phyloP scores from a whole-genome alignment of 2,888 invertebrate species.

The Acrobasis repandana region DNA sequence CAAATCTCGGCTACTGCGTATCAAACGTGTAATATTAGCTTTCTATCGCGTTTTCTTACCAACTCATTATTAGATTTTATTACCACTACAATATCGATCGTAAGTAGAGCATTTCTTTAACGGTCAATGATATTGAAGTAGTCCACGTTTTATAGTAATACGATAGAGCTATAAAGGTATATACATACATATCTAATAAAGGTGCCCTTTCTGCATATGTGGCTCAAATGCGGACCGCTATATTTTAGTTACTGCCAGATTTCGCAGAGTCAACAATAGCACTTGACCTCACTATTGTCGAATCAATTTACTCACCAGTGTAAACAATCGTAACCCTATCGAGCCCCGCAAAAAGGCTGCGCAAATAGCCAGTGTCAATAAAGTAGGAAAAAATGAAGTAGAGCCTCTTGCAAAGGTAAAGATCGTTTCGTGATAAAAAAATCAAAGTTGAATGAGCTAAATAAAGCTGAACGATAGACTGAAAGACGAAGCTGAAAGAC shows the following conservation, averaged over 20 bases:
- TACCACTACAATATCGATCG: slow-evolving; percentile 35
- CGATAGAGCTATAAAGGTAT: slow-evolving; percentile 1
- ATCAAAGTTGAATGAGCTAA: neutral
- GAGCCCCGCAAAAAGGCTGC: slow-evolving; percentile 72
- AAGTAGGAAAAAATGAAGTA: slow-evolving; percentile 60
- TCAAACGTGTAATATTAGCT: neutral
- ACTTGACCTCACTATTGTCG: slow-evolving; percentile 36
- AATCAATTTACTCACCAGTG: slow-evolving; percentile 61
- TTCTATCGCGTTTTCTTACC: slow-evolving; percentile 7
- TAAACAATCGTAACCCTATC: slow-evolving; percentile 68
- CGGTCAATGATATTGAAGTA: slow-evolving; percentile 26
- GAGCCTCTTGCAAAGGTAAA: slow-evolving; percentile 55
- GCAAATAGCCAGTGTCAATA: slow-evolving; percentile 63
- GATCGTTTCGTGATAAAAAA: slow-evolving; percentile 3
- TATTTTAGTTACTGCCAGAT: slow-evolving; percentile 12
- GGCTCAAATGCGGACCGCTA: slow-evolving; percentile 12
- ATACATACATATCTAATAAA: slow-evolving; percentile 10
- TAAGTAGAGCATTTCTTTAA: slow-evolving; percentile 35
- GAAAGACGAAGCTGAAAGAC: no score
- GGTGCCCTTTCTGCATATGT: slow-evolving; percentile 17
- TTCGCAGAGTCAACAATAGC: slow-evolving; percentile 21
- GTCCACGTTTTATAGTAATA: slow-evolving; percentile 2
- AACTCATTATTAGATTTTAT: slow-evolving; percentile 32
- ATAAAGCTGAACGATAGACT: neutral
- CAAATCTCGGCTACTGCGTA: neutral